Evolutionary conservation across 2,113 vertebrate species (phyloP).

Genomic region (Phaethon lepturus): DNA sequence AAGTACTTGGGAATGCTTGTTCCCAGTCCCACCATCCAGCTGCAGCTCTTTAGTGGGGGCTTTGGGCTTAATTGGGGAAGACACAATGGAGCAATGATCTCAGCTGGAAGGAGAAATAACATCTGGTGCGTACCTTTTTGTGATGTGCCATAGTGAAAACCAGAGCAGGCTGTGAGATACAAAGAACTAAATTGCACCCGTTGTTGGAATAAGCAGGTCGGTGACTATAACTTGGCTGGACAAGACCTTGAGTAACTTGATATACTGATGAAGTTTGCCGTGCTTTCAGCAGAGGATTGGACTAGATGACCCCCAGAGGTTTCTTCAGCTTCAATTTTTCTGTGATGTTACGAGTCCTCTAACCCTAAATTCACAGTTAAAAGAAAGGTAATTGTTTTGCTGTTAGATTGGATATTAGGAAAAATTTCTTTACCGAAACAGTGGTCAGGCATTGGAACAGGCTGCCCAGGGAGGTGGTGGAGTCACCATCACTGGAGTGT

Average conservation of each 20-base stretch:
- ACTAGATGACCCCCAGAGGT: not conserved
- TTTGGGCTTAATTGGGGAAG: not conserved
- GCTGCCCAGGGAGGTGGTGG: no score
- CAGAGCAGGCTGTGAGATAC: not conserved
- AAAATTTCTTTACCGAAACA: no score
- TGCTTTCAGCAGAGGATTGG: not conserved
- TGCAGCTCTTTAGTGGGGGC: not conserved
- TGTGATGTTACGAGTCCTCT: not conserved
- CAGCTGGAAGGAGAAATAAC: not conserved
- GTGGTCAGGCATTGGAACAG: no score
- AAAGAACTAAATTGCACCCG: fast-evolving
- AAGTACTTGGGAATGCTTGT: not conserved
- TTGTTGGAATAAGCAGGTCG: not conserved
- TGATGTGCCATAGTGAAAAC: not conserved
- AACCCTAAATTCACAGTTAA: not conserved
- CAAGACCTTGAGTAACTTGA: not conserved
- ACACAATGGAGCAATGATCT: not conserved
- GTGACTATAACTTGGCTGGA: not conserved
- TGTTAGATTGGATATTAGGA: not conserved
- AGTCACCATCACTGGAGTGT: no score
- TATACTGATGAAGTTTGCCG: not conserved
- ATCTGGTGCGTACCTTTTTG: not conserved
- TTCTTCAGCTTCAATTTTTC: not conserved
- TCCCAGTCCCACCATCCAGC: not conserved
- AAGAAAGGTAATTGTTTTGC: not conserved